Base-by-base conservation (phyloP, 2,888 invertebrate species). In the Sisyra terminalis region DNA sequence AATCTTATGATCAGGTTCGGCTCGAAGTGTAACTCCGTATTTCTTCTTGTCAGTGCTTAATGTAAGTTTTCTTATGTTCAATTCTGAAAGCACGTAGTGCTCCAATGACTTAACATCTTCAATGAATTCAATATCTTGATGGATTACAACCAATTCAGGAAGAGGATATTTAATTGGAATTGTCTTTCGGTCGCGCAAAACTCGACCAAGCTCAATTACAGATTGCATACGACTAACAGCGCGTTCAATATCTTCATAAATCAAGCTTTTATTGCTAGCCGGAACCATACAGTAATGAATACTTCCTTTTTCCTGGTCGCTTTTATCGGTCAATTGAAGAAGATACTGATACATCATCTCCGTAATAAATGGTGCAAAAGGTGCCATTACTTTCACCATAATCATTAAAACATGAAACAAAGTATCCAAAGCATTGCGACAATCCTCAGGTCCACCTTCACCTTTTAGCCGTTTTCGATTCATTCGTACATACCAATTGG, bases 401-500 rank as follows among this genome's bases (percentile, higher is more conserved):
- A 84, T 79, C 55, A 80, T 82, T 29, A 98, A 66, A 1, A 97
- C 89, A 51, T 79, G 75, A 57, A 83, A 93, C 7, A 98, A 69
- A 0, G 96, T 90, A 50, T 85, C 79, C 43, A 98, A 63, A 0
- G 96, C 89, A 44, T 77, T 70, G 46, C 77, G 71, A 55, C 90
- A 88, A 55, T 97, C 94, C 24, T 74, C 70, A 2, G 69, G 57
- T 0, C 89, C 88, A 48, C 69, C 70, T 56, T 94, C 93, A 32
- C 96, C 96, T 69, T 96, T 97, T 46, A 98, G 74, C 41, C 98
- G 73, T 53, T 80, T 85, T 44, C 98, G 75, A 61, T 98, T 98
- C 78, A 98, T 85, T 48, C 97, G 72, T 24, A 98, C 93, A 60
- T 97, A 98, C 94, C 96, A 96, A 61, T 99, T 99, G 18, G 97